phyloP scores from a whole-genome alignment of 53 echinoderm and acorn worm genomes.

The Holothuria leucospilota region DNA sequence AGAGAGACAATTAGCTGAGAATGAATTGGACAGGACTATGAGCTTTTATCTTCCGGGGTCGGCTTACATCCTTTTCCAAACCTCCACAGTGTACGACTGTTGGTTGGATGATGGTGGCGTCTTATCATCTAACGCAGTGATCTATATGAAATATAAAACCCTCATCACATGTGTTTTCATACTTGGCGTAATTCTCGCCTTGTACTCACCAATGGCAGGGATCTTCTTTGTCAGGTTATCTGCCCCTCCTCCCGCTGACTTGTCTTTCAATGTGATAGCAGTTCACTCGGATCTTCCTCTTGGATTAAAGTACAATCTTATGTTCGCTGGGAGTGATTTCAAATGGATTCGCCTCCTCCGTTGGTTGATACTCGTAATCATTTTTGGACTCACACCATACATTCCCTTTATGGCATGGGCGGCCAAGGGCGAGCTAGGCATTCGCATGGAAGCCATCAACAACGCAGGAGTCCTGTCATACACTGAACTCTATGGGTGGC shows the following conservation, averaged over 20 bases:
- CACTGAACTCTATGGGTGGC: constrained; percentile 44
- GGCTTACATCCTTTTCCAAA: constrained; percentile 80
- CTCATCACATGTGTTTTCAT: constrained; percentile 60
- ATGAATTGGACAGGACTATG: constrained; percentile 66
- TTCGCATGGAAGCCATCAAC: constrained; percentile 54
- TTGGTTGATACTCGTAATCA: constrained; percentile 70
- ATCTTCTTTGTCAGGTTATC: constrained; percentile 80
- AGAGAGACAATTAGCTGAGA: constrained; percentile 73
- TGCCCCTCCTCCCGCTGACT: not conserved
- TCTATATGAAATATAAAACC: not conserved
- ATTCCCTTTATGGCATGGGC: constrained; percentile 76
- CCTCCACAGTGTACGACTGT: constrained; percentile 81
- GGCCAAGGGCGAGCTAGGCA: constrained; percentile 44
- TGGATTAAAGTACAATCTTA: constrained; percentile 82
- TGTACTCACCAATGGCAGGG: constrained; percentile 81
- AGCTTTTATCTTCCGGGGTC: constrained; percentile 70
- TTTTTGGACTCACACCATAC: constrained; percentile 76
- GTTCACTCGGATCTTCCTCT: constrained; percentile 84
- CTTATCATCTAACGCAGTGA: not conserved
- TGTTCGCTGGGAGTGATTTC: constrained; percentile 68
- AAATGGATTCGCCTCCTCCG: constrained; percentile 56
- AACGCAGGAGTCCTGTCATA: constrained; percentile 56
- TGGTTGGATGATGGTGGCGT: constrained; percentile 48
- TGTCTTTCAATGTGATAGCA: constrained; percentile 32
- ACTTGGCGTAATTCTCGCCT: constrained; percentile 68